A percentile compares a stretch with the other conserved stretches of the same genome.
phyloP scores from a whole-genome alignment of 1,140 invertebrate genomes.

The Drosophila ironensis region DNA sequence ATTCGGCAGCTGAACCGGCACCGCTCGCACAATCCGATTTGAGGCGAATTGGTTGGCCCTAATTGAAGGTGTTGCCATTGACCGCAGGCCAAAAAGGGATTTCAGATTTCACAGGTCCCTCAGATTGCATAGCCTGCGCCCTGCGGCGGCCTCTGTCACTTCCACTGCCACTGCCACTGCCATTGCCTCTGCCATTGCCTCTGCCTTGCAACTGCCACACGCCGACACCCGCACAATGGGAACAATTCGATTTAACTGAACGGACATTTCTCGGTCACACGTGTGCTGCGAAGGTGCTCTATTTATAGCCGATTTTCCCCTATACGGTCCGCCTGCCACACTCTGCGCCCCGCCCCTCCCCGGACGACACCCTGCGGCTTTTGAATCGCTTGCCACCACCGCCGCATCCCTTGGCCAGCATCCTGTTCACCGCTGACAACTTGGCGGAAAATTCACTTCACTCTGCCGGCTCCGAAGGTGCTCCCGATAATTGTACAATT shows the following conservation, averaged over 20 bases:
- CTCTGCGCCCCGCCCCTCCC: not conserved
- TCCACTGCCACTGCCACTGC: too few species aligned
- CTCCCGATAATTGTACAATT: slow-evolving; percentile 32
- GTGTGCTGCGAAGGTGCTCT: slow-evolving; percentile 4
- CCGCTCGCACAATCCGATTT: slow-evolving; percentile 22
- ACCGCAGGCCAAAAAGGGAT: slow-evolving; percentile 34
- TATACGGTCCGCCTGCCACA: too few species aligned
- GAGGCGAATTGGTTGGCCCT: slow-evolving; percentile 8
- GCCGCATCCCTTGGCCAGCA: slow-evolving; percentile 6
- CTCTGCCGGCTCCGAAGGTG: too few species aligned
- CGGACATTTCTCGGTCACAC: slow-evolving; percentile 32
- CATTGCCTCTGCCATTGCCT: not conserved
- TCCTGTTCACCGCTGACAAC: slow-evolving; percentile 53
- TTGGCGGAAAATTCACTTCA: slow-evolving; percentile 70
- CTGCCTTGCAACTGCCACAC: not conserved
- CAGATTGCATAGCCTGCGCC: slow-evolving; percentile 9
- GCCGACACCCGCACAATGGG: not conserved
- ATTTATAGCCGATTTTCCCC: slow-evolving; percentile 44
- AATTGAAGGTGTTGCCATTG: slow-evolving; percentile 44
- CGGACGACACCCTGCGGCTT: too few species aligned
- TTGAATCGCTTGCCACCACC: too few species aligned
- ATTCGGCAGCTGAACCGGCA: too few species aligned
- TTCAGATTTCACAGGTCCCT: slow-evolving; percentile 12
- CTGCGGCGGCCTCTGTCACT: too few species aligned
- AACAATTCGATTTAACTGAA: slow-evolving; percentile 37